Evolutionary conservation across 2,113 vertebrate species (phyloP).

Genomic region (Triplophysa dalaica): DNA sequence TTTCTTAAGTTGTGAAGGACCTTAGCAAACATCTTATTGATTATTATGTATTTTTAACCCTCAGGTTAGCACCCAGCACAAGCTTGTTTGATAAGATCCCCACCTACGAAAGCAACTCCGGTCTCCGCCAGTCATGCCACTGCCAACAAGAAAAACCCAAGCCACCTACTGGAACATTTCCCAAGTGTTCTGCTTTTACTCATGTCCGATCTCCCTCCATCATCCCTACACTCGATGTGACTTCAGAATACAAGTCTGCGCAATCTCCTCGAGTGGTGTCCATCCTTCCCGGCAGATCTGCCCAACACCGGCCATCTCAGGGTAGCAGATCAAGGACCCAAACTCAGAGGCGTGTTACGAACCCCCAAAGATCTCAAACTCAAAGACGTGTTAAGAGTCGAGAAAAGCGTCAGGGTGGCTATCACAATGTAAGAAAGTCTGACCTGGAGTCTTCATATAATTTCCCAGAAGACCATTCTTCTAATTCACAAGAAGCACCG

Average conservation of each 20-base stretch:
- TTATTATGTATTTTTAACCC: slow-evolving; percentile 19
- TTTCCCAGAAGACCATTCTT: slow-evolving; percentile 86
- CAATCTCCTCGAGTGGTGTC: slow-evolving; percentile 45
- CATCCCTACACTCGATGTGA: slow-evolving; percentile 85
- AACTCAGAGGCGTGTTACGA: neutral
- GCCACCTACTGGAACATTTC: slow-evolving; percentile 55
- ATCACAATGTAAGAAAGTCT: slow-evolving; percentile 75
- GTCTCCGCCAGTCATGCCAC: slow-evolving; percentile 70
- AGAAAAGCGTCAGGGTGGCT: slow-evolving; percentile 66
- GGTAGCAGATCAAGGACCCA: neutral
- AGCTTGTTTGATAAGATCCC: slow-evolving; percentile 85
- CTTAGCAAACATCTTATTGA: neutral
- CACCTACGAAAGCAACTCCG: slow-evolving; percentile 47
- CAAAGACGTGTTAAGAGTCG: slow-evolving; percentile 49
- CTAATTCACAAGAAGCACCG: slow-evolving; percentile 59
- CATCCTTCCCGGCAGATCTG: neutral
- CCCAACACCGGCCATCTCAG: neutral
- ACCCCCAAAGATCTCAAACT: slow-evolving; percentile 3
- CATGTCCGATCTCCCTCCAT: slow-evolving; percentile 67
- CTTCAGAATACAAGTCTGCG: slow-evolving; percentile 74
- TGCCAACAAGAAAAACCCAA: slow-evolving; percentile 63
- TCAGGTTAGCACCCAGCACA: slow-evolving; percentile 80
- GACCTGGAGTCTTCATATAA: slow-evolving; percentile 80
- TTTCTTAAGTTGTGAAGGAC: no score
- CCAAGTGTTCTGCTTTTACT: slow-evolving; percentile 70